phyloP scores from a whole-genome alignment of 2,888 invertebrate species.

The Lasioglossum calceatum region DNA sequence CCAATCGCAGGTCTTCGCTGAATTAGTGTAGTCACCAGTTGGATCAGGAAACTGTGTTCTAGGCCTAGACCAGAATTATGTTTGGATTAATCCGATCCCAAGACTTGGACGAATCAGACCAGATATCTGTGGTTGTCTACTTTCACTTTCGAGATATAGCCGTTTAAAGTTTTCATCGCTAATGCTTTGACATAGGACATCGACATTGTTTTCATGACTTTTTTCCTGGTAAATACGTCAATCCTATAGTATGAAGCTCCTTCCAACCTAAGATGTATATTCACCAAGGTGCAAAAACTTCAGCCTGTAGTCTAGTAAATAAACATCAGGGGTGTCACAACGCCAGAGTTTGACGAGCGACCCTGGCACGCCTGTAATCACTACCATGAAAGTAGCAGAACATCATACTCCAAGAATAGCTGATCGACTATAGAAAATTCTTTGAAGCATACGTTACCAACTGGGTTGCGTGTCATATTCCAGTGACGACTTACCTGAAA shows the following conservation, averaged over 20 bases:
- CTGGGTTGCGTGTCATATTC: neutral
- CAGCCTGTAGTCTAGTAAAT: neutral
- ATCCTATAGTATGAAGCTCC: too few species aligned
- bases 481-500: constrained; percentile 6
- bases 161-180: too few species aligned
- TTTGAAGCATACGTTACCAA: constrained; percentile 2
- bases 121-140: neutral
- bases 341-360: neutral
- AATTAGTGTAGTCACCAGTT: neutral
- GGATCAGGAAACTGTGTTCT: neutral
- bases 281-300: neutral
- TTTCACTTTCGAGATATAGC: too few species aligned
- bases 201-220: too few species aligned
- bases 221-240: too few species aligned
- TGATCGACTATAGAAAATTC: neutral
- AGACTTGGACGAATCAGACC: neutral
- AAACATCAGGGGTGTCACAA: neutral
- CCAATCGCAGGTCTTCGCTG: neutral
- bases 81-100: neutral
- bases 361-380: neutral
- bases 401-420: neutral
- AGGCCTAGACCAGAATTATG: neutral
- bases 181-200: too few species aligned
- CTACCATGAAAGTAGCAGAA: neutral
- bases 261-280: too few species aligned